Evolutionary conservation across 2,797 vertebrate genomes (phyloP).

Genomic region (Schizopygopsis pylzovi): DNA sequence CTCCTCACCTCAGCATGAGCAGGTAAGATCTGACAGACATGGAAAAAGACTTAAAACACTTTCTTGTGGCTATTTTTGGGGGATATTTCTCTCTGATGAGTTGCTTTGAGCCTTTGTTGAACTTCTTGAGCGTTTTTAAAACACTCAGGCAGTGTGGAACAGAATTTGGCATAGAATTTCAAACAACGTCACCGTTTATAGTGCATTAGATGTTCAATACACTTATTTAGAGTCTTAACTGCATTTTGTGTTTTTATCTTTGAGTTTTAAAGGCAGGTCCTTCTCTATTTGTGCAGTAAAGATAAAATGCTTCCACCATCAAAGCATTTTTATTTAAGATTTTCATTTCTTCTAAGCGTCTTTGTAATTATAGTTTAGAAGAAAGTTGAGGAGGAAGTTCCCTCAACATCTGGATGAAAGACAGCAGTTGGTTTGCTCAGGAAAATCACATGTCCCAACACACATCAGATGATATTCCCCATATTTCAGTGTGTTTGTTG

Average conservation of each 20-base stretch:
- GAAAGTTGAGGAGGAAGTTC: slow-evolving; percentile 39
- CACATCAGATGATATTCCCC: neutral
- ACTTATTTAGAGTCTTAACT: slow-evolving; percentile 3
- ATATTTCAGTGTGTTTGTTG: neutral
- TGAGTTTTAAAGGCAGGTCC: neutral
- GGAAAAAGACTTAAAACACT: neutral
- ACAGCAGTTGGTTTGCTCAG: slow-evolving; percentile 29
- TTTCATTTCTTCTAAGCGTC: neutral
- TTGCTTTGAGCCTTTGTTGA: neutral
- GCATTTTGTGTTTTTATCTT: neutral
- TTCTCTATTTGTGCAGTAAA: slow-evolving; percentile 2
- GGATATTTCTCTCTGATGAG: neutral
- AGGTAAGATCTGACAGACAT: slow-evolving; percentile 70
- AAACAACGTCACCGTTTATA: neutral
- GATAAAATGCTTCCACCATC: neutral
- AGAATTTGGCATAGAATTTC: neutral
- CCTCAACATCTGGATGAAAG: slow-evolving; percentile 56
- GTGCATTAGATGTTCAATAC: neutral
- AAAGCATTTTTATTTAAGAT: neutral
- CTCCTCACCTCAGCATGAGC: slow-evolving; percentile 60
- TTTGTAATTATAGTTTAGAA: slow-evolving; percentile 43
- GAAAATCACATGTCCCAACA: neutral
- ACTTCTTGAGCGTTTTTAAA: neutral
- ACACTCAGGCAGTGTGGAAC: neutral
- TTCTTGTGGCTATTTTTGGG: neutral